A percentile compares a stretch with the other conserved stretches of the same genome.
These are phyloP conservation scores for Argya squamiceps DNA, from an alignment of 2,797 vertebrate genomes.

Conservation along the genomic window DNA sequence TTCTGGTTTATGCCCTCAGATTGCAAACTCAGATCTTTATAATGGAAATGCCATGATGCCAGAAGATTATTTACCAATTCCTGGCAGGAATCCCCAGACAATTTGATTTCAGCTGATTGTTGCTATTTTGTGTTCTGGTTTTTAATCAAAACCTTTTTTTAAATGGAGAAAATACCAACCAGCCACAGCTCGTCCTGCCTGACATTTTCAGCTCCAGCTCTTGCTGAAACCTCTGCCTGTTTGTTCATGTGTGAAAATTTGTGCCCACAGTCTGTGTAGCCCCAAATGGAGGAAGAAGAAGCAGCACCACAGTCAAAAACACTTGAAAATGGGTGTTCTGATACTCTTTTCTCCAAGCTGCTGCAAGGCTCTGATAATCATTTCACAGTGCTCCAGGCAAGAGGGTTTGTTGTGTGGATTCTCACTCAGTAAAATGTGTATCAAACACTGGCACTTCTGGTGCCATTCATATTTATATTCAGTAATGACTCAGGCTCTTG, in stretches of 20 bases:
- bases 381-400: not conserved
- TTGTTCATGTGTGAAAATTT: not conserved
- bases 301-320: not conserved
- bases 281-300: not conserved
- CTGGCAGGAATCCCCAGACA: not conserved
- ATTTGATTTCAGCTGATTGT: not conserved
- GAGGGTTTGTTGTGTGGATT: not conserved
- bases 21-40: not conserved
- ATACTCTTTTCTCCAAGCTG: not conserved
- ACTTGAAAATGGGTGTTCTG: not conserved
- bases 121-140: not conserved
- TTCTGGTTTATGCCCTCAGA: not conserved
- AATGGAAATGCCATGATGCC: not conserved
- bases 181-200: not conserved
- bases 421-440: not conserved
- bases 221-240: not conserved
- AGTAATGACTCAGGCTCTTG: constrained; percentile 45
- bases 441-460: not conserved
- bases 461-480: constrained; percentile 19
- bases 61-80: not conserved
- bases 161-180: not conserved
- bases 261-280: not conserved
- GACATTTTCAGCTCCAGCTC: not conserved
- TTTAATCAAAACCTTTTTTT: not conserved
- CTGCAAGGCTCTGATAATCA: not conserved